phyloP scores from a whole-genome alignment of 2,888 invertebrate genomes.

The Busseola fusca region DNA sequence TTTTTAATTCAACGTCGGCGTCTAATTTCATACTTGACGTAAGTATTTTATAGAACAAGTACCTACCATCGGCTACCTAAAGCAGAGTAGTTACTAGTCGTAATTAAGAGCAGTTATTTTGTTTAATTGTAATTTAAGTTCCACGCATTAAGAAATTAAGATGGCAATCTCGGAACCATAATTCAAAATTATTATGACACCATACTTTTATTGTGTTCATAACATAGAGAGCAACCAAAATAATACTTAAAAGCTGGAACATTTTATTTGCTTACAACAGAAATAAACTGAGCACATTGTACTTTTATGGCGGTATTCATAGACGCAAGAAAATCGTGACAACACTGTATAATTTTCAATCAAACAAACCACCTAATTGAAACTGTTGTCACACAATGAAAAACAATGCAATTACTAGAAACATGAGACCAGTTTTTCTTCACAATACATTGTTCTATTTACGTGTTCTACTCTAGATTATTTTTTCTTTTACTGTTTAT shows the following conservation, averaged over 20 bases:
- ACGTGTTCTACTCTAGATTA: slow-evolving; percentile 35
- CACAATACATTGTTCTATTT: slow-evolving; percentile 46
- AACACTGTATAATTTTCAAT: slow-evolving; percentile 43
- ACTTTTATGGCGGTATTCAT: slow-evolving; percentile 15
- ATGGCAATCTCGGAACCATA: slow-evolving; percentile 66
- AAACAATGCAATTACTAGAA: slow-evolving; percentile 42
- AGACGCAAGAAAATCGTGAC: slow-evolving; percentile 41
- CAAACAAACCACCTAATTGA: slow-evolving; percentile 47
- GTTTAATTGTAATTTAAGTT: slow-evolving; percentile 67
- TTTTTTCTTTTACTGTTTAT: slow-evolving; percentile 37
- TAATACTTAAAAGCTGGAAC: not conserved
- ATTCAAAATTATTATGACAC: slow-evolving; percentile 50
- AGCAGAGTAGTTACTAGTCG: slow-evolving; percentile 61
- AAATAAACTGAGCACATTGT: slow-evolving; percentile 7
- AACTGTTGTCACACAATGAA: slow-evolving; percentile 57
- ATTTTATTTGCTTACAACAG: not conserved
- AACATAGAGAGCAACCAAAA: slow-evolving; percentile 21
- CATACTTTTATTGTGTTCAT: slow-evolving; percentile 40
- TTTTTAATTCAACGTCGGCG: slow-evolving; percentile 27
- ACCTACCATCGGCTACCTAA: slow-evolving; percentile 28
- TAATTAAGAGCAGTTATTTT: slow-evolving; percentile 68
- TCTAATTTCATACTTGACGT: slow-evolving; percentile 23
- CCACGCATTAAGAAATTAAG: slow-evolving; percentile 67
- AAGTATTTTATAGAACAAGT: slow-evolving; percentile 35
- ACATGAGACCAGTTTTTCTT: slow-evolving; percentile 47